phyloP scores from a whole-genome alignment of 2,797 vertebrate genomes.

The Crenichthys baileyi region DNA sequence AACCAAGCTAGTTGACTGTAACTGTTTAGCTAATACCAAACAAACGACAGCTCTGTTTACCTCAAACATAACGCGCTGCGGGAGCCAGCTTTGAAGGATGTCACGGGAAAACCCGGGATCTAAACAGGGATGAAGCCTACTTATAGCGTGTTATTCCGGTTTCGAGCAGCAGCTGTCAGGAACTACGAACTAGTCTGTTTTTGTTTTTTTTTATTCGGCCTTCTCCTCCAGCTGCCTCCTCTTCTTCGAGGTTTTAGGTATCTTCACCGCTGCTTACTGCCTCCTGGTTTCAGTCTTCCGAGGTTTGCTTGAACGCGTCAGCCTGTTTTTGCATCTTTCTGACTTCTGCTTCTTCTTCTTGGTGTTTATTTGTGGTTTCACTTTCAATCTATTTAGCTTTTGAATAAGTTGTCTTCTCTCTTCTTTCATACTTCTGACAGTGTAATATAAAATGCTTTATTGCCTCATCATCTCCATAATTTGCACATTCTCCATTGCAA shows the following conservation, averaged over 20 bases:
- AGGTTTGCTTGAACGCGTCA: not conserved
- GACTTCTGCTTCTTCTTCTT: not conserved
- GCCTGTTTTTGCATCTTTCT: not conserved
- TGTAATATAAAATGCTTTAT: too few relatives aligned
- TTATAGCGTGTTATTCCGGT: constrained; percentile 2
- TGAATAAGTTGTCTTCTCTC: too few relatives aligned
- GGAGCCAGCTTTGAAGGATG: constrained; percentile 32
- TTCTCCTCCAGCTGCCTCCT: not conserved
- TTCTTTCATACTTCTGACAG: too few relatives aligned
- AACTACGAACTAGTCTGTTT: constrained; percentile 28
- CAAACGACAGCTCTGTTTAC: constrained; percentile 44
- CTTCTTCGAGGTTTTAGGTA: constrained; percentile 11
- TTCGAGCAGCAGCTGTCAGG: constrained; percentile 39
- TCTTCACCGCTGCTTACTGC: constrained; percentile 6
- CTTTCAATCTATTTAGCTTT: too few relatives aligned
- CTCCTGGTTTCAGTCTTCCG: constrained; percentile 5
- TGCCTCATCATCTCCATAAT: too few relatives aligned
- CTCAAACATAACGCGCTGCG: constrained; percentile 61
- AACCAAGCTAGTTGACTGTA: constrained; percentile 18
- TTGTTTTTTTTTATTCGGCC: not conserved
- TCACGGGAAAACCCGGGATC: constrained; percentile 40
- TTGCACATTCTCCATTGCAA: too few relatives aligned
- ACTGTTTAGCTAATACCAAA: constrained; percentile 23
- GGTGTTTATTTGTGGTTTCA: too few relatives aligned
- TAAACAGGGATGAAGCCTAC: not conserved